Evolutionary conservation across 1,140 invertebrate species (phyloP), one percentile per base, ranked within the genome.

Genomic region (Drosophila pruinosa): DNA sequence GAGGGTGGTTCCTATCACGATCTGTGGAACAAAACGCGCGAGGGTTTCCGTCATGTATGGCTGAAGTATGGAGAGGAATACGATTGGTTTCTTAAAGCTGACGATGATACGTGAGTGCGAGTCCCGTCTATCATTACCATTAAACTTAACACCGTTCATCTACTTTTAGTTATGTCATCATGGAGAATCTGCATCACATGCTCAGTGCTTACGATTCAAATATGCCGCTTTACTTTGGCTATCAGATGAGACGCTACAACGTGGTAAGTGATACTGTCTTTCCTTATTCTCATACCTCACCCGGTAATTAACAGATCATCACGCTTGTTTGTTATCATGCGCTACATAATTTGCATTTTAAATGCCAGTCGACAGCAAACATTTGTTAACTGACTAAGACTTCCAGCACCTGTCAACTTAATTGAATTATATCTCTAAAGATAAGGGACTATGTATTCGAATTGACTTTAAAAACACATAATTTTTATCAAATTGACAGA

Each of bases 1-100:
- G 91, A 93, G 3, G 47, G 43, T 1, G 98, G 99, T 91, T 97
- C 96, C 2, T 93, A 98, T 52, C 93, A 98, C 65, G 95, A 96
- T 90, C 92, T 99, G n/a, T 99, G 98, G 97, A 96, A 95, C 4
- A 99, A 99, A 92, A 99, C 98, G 0, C 98, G 98, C 91, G 95
- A 95, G 79, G 97, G 97, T 0, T 99, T 98, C 89, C 94, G 95
- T 79, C 96, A 98, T 89, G 93, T 97, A 7, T 97, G 97, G 89
- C 93, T 95, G 45, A 92, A 96, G 79, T 95, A 98, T 86, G 92
- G 94, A 14, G 93, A 97, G 72, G 93, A 97, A 64, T 96, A 94
- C 21, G 97, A 98, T 91, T 98, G 97, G 97, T 98, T 98, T 89
- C 92, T 98, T 75, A 98, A 98, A 92, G 97, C 97, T 21, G 97